Evolutionary conservation across 2,113 vertebrate species (phyloP), one percentile per base, ranked within the genome.

Genomic region (Nanorana parkeri): DNA sequence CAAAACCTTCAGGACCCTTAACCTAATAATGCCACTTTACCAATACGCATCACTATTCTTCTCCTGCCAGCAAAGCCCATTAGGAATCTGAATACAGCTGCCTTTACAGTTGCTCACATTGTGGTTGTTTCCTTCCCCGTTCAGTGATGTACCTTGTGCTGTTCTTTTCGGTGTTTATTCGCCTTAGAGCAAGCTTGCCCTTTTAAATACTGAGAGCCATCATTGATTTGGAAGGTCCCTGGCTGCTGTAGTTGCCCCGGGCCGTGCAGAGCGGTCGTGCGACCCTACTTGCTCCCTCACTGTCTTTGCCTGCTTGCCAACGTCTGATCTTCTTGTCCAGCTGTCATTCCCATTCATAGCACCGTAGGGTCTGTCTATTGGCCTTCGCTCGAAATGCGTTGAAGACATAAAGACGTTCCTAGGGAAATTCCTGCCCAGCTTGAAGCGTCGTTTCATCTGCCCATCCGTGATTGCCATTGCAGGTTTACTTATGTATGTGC

Each of bases 291-390:
- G 67, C 41, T 55, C 26, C 19, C 41, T 78, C n/a, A 17, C 77
- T 36, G 3, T 0, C 8, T 24, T 26, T 77, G 36, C 64, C 20
- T 52, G 75, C 51, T 64, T 51, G 41, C 15, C 75, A 64, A 54
- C 52, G 60, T 65, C 75, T 77, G 75, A 65, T 77, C 61, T 29
- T 19, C 61, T 65, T 66, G 19, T 13, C 63, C 47, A 54, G 51
- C 61, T 77, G 75, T 77, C 75, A 54, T 21, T 66, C 75, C 21
- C 60, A 54, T 28, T 54, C 36, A 28, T 20, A 65, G 5, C 36
- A 52, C 75, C 75, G 20, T 16, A 55, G 75, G 75, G 61, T 66
- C 75, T 21, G 41, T 17, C 73, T 64, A 51, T 63, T 36, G 61
- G 16, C 16, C 51, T 36, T 17, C 13, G 0, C 21, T 54, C 32